Evolutionary conservation across 2,888 invertebrate genomes (phyloP).

Genomic region (Parochlus steinenii): DNA sequence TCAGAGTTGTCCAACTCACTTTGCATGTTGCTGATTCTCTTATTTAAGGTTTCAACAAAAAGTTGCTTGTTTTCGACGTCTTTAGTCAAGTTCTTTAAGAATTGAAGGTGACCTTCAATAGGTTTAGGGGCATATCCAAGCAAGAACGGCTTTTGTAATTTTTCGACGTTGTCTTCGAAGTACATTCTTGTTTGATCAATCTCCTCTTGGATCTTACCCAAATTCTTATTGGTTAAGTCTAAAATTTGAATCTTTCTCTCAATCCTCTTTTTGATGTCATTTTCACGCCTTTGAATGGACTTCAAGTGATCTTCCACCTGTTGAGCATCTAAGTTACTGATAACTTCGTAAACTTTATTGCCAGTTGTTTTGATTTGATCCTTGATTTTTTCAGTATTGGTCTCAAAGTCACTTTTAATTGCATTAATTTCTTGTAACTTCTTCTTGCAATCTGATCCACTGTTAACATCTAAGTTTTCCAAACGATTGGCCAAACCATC

Average conservation of each 20-base stretch:
- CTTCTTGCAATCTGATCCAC: slow-evolving; percentile 62
- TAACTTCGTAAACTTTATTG: slow-evolving; percentile 55
- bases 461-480: slow-evolving; percentile 70
- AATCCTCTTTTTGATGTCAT: slow-evolving; percentile 67
- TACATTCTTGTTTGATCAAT: slow-evolving; percentile 64
- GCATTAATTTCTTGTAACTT: slow-evolving; percentile 60
- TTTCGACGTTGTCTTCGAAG: slow-evolving; percentile 56
- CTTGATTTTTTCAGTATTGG: slow-evolving; percentile 52
- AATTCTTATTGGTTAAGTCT: slow-evolving; percentile 68
- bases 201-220: slow-evolving; percentile 64
- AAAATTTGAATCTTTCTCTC: slow-evolving; percentile 70
- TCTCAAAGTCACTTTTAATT: slow-evolving; percentile 55
- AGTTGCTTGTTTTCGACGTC: slow-evolving; percentile 75
- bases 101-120: slow-evolving; percentile 54
- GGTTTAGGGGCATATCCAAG: slow-evolving; percentile 63
- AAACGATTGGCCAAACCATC: slow-evolving; percentile 64
- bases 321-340: slow-evolving; percentile 76
- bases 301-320: slow-evolving; percentile 84
- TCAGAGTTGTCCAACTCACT: slow-evolving; percentile 74
- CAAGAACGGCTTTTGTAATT: slow-evolving; percentile 45
- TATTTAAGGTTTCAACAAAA: slow-evolving; percentile 65
- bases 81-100: slow-evolving; percentile 55
- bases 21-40: slow-evolving; percentile 67
- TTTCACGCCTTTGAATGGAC: slow-evolving; percentile 66
- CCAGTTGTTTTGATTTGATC: slow-evolving; percentile 54